phyloP scores from a whole-genome alignment of 2,888 invertebrate genomes.

The Alviniconcha strummeri region DNA sequence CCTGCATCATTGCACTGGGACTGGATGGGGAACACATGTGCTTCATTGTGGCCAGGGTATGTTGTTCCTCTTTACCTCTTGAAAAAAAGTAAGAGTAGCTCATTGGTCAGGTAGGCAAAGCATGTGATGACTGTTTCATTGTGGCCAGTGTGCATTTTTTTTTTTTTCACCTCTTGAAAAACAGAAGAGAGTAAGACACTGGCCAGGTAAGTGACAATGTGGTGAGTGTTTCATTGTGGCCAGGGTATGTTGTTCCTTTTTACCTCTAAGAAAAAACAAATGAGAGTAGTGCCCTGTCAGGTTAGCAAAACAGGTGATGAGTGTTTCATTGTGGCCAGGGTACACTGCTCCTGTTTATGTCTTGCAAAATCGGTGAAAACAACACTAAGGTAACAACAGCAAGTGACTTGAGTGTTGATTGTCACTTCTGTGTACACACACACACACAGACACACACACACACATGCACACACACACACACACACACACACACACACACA shows the following conservation, averaged over 20 bases:
- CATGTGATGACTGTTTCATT: too few species aligned
- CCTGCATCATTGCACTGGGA: constrained; percentile 76
- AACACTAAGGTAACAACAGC: too few species aligned
- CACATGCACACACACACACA: background rate
- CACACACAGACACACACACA: background rate
- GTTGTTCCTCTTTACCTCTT: constrained; percentile 16
- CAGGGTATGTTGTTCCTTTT: constrained; percentile 71
- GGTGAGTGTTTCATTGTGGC: constrained; percentile 81
- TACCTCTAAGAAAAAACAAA: background rate
- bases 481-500: too few species aligned
- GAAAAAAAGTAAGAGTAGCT: background rate
- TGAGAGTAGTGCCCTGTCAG: background rate
- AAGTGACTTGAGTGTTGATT: too few species aligned
- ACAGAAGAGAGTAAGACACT: too few species aligned
- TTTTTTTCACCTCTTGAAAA: background rate
- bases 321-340: too few species aligned
- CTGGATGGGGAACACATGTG: constrained; percentile 83
- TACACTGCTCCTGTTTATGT: background rate
- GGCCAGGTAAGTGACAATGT: too few species aligned
- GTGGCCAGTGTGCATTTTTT: background rate
- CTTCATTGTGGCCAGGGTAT: constrained; percentile 81
- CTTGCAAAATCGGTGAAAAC: too few species aligned
- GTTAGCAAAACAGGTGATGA: too few species aligned
- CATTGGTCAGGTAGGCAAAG: background rate
- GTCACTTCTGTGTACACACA: background rate